Evolutionary conservation across 92 coral and sea anemone species (phyloP), one percentile per base, ranked within the genome.

Genomic region (Porites evermanni): DNA sequence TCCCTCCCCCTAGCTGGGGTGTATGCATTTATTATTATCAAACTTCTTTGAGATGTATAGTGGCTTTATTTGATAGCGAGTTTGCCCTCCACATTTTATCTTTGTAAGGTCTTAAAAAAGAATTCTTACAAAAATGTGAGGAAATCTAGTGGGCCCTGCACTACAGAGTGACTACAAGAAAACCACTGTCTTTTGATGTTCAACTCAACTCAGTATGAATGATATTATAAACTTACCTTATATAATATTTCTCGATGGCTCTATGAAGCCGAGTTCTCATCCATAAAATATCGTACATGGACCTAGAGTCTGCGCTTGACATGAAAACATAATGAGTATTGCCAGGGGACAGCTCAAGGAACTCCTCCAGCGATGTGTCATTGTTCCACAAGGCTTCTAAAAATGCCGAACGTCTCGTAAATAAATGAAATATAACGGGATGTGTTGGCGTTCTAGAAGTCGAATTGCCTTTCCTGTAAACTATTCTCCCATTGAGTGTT

Each of bases 321-420:
- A 97, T 70, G 74, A 97, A 97, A 6, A 97, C 97, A 75, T 85
- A 97, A 60, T 93, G 94, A 1, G 98, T 95, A 77, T 97, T 97
- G 53, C 94, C 87, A 1, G 99, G 99, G 3, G 98, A 93, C 44
- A 87, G 79, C 52, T 73, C 88, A 5, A 97, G 76, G 60, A 97
- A 77, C 70, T 88, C 88, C 44, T 80, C 73, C 44, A 97, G 75
- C 1, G 99, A 97, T 8, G 80, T 73, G 53, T 91, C 82, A 70
- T 95, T 92, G n/a, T 90, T 95, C 99, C 99, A 97, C 76, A 95
- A 64, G 9, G 98, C 95, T 67, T 93, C 93, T 32, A 97, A 83
- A 78, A 97, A 97, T 20, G 99, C 99, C 65, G 99, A 97, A 60
- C 92, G 95, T 65, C 82, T 90, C 23, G 98, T 91, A 74, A 89